Conservation (phyloP, 2,797 vertebrate species). For the Hemibagrus guttatus region DNA sequence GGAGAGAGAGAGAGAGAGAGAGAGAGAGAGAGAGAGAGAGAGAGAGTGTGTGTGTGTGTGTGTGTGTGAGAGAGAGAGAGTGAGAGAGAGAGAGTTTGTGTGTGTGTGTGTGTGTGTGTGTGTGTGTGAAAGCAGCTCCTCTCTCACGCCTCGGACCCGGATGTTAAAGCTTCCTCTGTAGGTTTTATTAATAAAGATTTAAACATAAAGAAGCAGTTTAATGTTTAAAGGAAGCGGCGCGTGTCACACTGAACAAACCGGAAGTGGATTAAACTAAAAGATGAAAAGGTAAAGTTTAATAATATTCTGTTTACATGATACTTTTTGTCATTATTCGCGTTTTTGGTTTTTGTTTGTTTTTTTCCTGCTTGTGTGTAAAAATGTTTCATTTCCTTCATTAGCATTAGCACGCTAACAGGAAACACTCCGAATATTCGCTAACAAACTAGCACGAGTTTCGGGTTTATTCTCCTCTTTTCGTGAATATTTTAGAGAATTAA, state of each 20-base stretch:
- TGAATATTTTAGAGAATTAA: not conserved
- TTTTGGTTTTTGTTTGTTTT: not conserved
- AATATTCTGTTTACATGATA: too few relatives aligned
- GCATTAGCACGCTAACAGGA: slow-evolving; percentile 7
- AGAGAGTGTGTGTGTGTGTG: too few relatives aligned
- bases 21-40: too few relatives aligned
- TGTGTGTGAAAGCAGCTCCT: not conserved
- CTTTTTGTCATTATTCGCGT: not conserved
- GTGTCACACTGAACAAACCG: not conserved
- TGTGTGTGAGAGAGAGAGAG: too few relatives aligned
- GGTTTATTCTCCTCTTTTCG: not conserved
- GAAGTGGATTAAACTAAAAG: not conserved
- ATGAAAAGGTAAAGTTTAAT: not conserved
- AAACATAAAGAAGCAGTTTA: not conserved
- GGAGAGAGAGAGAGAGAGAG: too few relatives aligned
- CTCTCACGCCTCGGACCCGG: not conserved
- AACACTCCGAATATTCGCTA: not conserved
- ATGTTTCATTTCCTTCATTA: not conserved
- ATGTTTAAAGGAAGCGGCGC: not conserved
- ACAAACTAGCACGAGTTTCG: not conserved
- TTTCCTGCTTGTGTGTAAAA: not conserved
- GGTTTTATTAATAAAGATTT: not conserved
- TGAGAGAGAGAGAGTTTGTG: too few relatives aligned
- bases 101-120: too few relatives aligned
- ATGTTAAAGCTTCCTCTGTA: not conserved